Base-by-base conservation (phyloP, 92 coral and sea anemone species). In the Zoanthus sansibaricus region DNA sequence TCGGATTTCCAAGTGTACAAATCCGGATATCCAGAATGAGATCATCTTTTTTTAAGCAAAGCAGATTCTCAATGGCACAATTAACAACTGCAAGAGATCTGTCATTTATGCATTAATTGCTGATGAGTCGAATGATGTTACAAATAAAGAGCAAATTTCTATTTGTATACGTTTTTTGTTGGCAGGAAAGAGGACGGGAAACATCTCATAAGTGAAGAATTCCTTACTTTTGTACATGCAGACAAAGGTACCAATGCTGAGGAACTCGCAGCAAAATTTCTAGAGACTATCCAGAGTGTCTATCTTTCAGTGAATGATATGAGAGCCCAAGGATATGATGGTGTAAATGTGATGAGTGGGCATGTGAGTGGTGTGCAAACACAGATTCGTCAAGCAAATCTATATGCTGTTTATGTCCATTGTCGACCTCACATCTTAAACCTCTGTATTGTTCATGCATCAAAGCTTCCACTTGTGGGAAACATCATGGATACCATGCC, bases 191-290 rank as follows among this genome's bases (percentile, higher is more conserved):
- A 77, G 14, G 83, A 77, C 68, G 44, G 83, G 10, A 77, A 77
- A 77, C 67, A 77, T 77, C 68, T 77, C 67, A 49, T 77, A 54
- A 45, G 48, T 77, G 83, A 77, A 77, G 66, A 77, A 77, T 51
- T 77, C 31, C 83, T 77, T 49, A 77, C 83, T 77, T 77, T 77
- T 77, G 83, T 77, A 77, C 83, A 77, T 77, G 83, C 69, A 48
- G 83, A 77, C 83, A 77, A 77, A n/a, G 70, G 68, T 14, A 77
- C 83, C 66, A 77, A 51, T 77, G 83, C 83, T 54, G 83, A 77
- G 83, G 83, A 77, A 49, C 83, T 77, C 67, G 51, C 68, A 77
- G 4, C 42, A 37, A 37, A 37, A 37, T 37, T 37, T 37, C 42
- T 37, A 37, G 42, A 78, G 64, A 78, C 83, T 70, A 78, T 51